A percentile compares a stretch with the other conserved stretches of the same genome.
Evolutionary conservation across 2,888 invertebrate genomes (phyloP).

Genomic region (Lasioglossum calceatum): DNA sequence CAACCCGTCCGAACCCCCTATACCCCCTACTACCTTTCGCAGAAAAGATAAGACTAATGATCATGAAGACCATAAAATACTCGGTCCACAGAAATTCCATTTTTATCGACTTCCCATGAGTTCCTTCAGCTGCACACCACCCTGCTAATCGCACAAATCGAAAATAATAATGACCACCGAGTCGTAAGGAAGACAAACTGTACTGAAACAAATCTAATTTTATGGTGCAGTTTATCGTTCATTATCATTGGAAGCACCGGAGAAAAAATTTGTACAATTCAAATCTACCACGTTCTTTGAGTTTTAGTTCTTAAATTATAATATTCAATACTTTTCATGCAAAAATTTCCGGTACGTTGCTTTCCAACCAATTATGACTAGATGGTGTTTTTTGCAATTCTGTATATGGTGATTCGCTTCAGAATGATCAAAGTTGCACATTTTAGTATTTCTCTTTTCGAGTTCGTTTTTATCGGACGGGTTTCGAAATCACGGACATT

Average conservation of each 20-base stretch:
- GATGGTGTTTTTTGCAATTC: no score
- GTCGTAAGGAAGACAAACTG: neutral
- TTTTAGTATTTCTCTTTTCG: neutral
- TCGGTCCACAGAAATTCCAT: slow-evolving; percentile 12
- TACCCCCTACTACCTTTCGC: slow-evolving; percentile 7
- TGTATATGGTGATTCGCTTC: neutral
- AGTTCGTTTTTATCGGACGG: neutral
- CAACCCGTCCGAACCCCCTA: neutral
- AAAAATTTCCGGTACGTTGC: no score
- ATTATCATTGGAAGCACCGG: neutral
- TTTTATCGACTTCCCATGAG: neutral
- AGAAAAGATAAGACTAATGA: slow-evolving; percentile 54
- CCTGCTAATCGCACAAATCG: neutral
- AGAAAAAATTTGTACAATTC: neutral
- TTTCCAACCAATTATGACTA: no score
- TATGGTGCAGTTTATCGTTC: neutral
- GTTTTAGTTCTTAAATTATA: no score
- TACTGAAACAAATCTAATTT: neutral
- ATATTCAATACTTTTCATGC: no score
- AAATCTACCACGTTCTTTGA: neutral
- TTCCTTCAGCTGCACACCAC: neutral
- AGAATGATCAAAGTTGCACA: neutral
- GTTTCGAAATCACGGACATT: slow-evolving; percentile 4
- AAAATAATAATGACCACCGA: slow-evolving; percentile 8
- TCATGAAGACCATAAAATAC: slow-evolving; percentile 42